Conservation (phyloP, 2,888 invertebrate genomes). For the Lomographa bimaculata region DNA sequence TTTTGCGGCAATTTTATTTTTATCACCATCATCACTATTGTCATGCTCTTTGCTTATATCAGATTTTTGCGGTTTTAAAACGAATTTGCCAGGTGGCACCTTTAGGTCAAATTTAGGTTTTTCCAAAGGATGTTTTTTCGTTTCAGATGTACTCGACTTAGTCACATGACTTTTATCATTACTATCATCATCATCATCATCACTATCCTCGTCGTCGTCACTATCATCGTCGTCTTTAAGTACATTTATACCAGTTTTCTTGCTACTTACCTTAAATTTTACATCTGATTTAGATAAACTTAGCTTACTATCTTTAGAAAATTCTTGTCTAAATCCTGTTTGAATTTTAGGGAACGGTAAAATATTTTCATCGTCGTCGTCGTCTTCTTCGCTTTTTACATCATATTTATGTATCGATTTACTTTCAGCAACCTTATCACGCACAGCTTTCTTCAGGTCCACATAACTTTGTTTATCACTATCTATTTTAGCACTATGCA, state of each 20-base stretch:
- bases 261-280: slow-evolving; percentile 6
- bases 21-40: background rate
- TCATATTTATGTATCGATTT: slow-evolving; percentile 46
- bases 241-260: slow-evolving; percentile 14
- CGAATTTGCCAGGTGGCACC: background rate
- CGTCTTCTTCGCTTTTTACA: slow-evolving; percentile 50
- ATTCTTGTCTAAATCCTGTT: slow-evolving; percentile 41
- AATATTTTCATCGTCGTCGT: slow-evolving; percentile 44
- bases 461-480: slow-evolving; percentile 60
- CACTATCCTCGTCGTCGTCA: slow-evolving; percentile 31
- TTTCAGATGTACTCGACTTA: slow-evolving; percentile 7
- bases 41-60: background rate
- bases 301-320: slow-evolving; percentile 33
- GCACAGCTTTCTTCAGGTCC: slow-evolving; percentile 55
- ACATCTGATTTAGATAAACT: slow-evolving; percentile 18
- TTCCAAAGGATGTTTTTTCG: background rate
- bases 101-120: slow-evolving; percentile 1
- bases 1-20: background rate
- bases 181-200: slow-evolving; percentile 26
- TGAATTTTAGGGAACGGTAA: slow-evolving; percentile 37
- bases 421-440: slow-evolving; percentile 46
- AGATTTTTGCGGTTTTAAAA: background rate
- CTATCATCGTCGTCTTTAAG: slow-evolving; percentile 37
- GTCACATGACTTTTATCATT: slow-evolving; percentile 17
- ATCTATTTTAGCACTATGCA: slow-evolving; percentile 64